Evolutionary conservation across 1,140 invertebrate genomes (phyloP).

Genomic region (Drosophila persimilis): DNA sequence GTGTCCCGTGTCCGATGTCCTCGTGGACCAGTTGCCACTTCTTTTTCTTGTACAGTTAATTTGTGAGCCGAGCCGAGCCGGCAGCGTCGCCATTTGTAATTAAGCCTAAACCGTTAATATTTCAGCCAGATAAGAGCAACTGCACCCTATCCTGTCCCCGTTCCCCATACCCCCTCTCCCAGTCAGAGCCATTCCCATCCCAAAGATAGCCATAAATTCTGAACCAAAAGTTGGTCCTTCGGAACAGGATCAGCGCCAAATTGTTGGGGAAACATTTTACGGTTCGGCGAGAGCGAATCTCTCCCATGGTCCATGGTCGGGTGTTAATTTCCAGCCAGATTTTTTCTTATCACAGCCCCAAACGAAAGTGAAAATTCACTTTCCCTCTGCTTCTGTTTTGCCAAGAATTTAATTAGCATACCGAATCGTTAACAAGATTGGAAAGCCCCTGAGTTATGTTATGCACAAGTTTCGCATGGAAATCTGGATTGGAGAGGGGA

Average conservation of each 20-base stretch:
- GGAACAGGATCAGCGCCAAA: constrained; percentile 32
- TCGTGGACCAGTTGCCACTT: too few species aligned
- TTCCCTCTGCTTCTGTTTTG: constrained; percentile 54
- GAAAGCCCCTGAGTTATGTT: constrained; percentile 69
- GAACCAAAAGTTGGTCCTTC: constrained; percentile 56
- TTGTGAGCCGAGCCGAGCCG: constrained; percentile 44
- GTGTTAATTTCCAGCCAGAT: constrained; percentile 69
- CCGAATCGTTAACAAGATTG: constrained; percentile 78
- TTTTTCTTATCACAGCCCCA: constrained; percentile 34
- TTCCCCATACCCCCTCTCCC: not conserved
- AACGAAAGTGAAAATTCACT: constrained; percentile 51
- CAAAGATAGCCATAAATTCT: constrained; percentile 42
- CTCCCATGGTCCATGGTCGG: constrained; percentile 18
- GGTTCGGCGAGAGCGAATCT: constrained; percentile 57
- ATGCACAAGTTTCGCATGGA: constrained; percentile 50
- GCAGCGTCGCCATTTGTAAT: constrained; percentile 74
- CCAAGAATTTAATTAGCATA: constrained; percentile 75
- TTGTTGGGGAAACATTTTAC: constrained; percentile 61
- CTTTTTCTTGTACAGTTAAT: constrained; percentile 51
- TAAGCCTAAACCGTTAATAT: constrained; percentile 81
- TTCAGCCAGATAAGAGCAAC: constrained; percentile 71
- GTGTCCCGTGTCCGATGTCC: not conserved
- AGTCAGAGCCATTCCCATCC: not conserved
- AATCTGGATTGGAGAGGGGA: not conserved
- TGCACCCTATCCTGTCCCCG: constrained; percentile 24